Evolutionary conservation across 2,113 vertebrate genomes (phyloP).

Genomic region (Labeo rohita): DNA sequence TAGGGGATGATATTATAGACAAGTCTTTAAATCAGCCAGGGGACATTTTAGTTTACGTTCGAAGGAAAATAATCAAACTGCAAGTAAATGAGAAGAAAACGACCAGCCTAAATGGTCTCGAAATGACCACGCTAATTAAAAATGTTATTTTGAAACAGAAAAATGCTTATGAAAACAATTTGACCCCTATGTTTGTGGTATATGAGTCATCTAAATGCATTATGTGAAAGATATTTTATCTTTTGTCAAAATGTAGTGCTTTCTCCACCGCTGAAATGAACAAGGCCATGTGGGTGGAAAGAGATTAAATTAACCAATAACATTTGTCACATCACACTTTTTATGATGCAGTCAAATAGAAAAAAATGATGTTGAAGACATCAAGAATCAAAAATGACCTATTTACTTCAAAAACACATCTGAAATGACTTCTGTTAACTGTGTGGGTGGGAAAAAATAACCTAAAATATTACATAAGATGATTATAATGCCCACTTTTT

Average conservation of each 20-base stretch:
- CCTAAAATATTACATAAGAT: not conserved
- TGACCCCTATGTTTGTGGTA: not conserved
- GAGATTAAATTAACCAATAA: not conserved
- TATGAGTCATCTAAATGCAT: not conserved
- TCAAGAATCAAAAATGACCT: too few relatives aligned
- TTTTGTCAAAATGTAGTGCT: not conserved
- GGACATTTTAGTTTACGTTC: not conserved
- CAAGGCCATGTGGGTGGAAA: not conserved
- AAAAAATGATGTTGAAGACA: not conserved
- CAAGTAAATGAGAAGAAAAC: constrained; percentile 7
- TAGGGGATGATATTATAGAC: constrained; percentile 43
- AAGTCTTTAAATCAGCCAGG: constrained; percentile 32
- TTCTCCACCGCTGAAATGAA: not conserved
- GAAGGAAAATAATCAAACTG: not conserved
- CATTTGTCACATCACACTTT: not conserved
- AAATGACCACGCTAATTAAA: constrained; percentile 4
- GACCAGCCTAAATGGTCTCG: not conserved
- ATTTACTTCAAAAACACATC: too few relatives aligned
- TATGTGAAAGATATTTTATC: not conserved
- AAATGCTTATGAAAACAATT: not conserved
- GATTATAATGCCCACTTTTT: not conserved
- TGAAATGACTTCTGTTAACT: too few relatives aligned
- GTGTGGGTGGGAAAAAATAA: not conserved
- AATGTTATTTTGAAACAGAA: not conserved
- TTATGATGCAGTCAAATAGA: not conserved